phyloP scores from a whole-genome alignment of 2,113 vertebrate species.

The Ovis aries region ARS-UI_Ramb_v3.0 NC_056059.1:91822001-91822500 shows the following conservation, averaged over 20 bases:
- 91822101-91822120: background rate
- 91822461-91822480: background rate
- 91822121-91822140: background rate
- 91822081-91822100: background rate
- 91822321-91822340: background rate
- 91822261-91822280: background rate
- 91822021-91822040: background rate
- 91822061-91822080: background rate
- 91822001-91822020: background rate
- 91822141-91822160: background rate
- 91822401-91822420: background rate
- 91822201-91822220: background rate
- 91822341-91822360: background rate
- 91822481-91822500: background rate
- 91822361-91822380: background rate
- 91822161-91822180: conserved; percentile 39
- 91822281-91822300: background rate
- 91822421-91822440: background rate
- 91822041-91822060: background rate
- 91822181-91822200: conserved; percentile 17
- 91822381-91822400: background rate
- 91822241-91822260: background rate
- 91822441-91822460: background rate
- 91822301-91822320: background rate
- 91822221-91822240: background rate